Evolutionary conservation across 2,888 invertebrate genomes (phyloP), one percentile per base, ranked within the genome.

Genomic region (Schizotus pectinicornis): DNA sequence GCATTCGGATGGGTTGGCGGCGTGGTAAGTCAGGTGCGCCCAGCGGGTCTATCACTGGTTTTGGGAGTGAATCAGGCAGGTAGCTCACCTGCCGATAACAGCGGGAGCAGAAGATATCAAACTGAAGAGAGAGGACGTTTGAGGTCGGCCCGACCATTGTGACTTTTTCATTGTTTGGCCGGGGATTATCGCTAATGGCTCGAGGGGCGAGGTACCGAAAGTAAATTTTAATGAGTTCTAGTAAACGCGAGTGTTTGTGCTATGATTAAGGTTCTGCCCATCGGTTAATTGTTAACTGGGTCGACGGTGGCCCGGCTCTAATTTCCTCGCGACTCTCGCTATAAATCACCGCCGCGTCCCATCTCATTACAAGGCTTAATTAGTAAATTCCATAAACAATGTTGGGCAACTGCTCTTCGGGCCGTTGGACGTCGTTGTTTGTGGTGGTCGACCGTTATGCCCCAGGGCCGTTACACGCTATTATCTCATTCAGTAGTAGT

Each of bases 41-140:
- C 63, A 65, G 64, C 63, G 50, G 64, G 61, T 35, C 47, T 37
- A 49, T 49, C 59, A 34, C 47, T n/a, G 22, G 33, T 12, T 22
- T 47, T 52, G 45, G 55, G 50, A 39, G 50, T 35, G 59, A 59
- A 52, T 48, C 32, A 55, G 53, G 37, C 67, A 71, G 71, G 71
- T 72, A 71, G 72, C 67, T 71, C 72, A 71, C 74, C 72, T 68
- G 72, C 68, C 61, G 72, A 64, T 69, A 67, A 45, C 69, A 71
- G 68, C 72, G 64, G 69, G 68, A 68, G 62, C 49, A 59, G 51
- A 61, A 63, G 60, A 61, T 62, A 59, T 56, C 62, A 61, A 46
- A 46, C 49, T 22, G 22, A 22, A 22, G 22, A n/a, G 56, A 60
- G 49, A 63, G 60, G 62, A 60, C 61, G 65, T 65, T 68, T 63